Percentiles rank a stretch among this genome's conserved stretches.
Evolutionary conservation across 2,797 vertebrate genomes (phyloP).

Genomic region (Molossus molossus): DNA sequence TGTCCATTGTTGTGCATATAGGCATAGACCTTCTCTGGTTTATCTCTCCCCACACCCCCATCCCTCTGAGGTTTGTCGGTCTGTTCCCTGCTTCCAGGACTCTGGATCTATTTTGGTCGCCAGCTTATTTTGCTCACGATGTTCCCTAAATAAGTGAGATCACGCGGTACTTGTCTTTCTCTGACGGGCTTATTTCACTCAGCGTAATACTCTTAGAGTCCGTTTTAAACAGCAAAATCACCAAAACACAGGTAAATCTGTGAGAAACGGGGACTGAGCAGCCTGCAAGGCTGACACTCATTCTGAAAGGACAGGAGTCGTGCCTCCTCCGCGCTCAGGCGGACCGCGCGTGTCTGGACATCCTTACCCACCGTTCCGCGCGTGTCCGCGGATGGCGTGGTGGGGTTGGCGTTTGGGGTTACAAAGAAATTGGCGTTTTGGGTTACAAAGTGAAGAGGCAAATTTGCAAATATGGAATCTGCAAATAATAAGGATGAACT

Average conservation of each 20-base stretch:
- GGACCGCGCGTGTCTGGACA: background rate
- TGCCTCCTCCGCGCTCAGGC: background rate
- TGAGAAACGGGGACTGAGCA: too few species aligned
- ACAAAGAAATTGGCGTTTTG: background rate
- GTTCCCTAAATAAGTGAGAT: too few species aligned
- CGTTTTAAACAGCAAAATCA: background rate
- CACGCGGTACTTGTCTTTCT: too few species aligned
- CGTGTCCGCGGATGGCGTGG: background rate
- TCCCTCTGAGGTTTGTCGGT: too few species aligned
- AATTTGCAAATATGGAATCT: background rate
- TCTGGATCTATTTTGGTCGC: too few species aligned
- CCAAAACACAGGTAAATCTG: background rate
- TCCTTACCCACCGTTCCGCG: background rate
- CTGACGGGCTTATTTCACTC: too few species aligned
- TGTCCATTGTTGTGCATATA: too few species aligned
- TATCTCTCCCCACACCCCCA: too few species aligned
- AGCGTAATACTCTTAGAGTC: too few species aligned
- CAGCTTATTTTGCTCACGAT: too few species aligned
- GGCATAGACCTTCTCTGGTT: too few species aligned
- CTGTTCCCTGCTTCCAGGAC: too few species aligned
- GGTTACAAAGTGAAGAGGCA: background rate
- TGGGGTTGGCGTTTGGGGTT: background rate
- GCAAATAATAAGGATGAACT: background rate
- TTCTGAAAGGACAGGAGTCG: background rate
- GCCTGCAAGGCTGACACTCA: background rate